Conservation (phyloP, 2,113 vertebrate species). For the Hippocampus abdominalis region DNA sequence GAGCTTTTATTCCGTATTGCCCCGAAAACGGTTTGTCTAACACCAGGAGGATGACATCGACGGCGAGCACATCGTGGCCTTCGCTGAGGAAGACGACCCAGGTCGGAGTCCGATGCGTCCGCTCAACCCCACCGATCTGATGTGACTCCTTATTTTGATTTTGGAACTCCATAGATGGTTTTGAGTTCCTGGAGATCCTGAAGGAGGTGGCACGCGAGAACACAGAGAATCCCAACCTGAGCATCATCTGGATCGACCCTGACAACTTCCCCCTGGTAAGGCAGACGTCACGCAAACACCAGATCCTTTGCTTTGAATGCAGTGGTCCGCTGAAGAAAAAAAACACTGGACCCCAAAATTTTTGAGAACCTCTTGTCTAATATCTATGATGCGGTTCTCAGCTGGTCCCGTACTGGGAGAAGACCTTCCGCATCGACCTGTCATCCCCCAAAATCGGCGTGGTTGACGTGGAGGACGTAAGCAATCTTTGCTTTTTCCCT, state of each 20-base stretch:
- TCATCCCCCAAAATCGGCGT: constrained; percentile 86
- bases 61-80: constrained; percentile 91
- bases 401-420: constrained; percentile 93
- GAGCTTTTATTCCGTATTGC: neutral
- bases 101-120: constrained; percentile 57
- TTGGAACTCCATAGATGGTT: constrained; percentile 75
- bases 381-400: constrained; percentile 36
- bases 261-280: constrained; percentile 88
- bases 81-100: constrained; percentile 87
- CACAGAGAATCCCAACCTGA: constrained; percentile 86
- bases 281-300: neutral
- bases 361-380: neutral
- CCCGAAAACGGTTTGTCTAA: neutral
- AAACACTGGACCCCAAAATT: neutral
- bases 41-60: constrained; percentile 84
- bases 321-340: neutral
- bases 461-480: constrained; percentile 86
- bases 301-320: neutral
- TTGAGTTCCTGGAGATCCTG: constrained; percentile 86
- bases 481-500: constrained; percentile 29
- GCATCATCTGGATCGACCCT: constrained; percentile 93
- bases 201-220: constrained; percentile 90
- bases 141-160: neutral
- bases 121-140: neutral
- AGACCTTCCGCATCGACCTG: constrained; percentile 85